Conservation (phyloP, 2,888 invertebrate species). For the Leuctra nigra region DNA sequence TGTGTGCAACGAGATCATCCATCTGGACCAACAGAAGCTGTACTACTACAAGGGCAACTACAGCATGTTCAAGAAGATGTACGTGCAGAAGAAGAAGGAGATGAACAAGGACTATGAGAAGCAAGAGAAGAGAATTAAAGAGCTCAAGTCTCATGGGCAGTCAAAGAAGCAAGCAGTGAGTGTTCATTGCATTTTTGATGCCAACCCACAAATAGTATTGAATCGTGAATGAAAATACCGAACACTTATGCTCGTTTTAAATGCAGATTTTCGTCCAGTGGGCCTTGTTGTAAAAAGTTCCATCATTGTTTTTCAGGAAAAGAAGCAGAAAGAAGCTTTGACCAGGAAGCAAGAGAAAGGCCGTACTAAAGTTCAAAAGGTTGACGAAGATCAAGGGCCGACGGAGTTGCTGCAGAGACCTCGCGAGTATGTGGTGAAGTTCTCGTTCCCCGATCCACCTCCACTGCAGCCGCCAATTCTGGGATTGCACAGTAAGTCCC, state of each 20-base stretch:
- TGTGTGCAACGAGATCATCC: conserved; percentile 98
- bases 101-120: conserved; percentile 96
- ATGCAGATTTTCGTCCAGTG: too few species aligned
- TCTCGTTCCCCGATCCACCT: conserved; percentile 94
- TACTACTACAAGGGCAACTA: conserved; percentile 98
- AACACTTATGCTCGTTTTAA: too few species aligned
- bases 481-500: conserved; percentile 73
- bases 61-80: conserved; percentile 98
- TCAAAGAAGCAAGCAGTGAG: conserved; percentile 86
- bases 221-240: too few species aligned
- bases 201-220: too few species aligned
- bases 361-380: conserved; percentile 68
- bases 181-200: too few species aligned
- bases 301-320: conserved; percentile 62
- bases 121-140: conserved; percentile 93
- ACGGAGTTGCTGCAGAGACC: conserved; percentile 81
- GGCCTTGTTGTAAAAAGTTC: conserved; percentile 12
- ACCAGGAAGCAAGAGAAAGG: conserved; percentile 92
- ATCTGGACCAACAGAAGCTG: conserved; percentile 89
- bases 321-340: conserved; percentile 84
- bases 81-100: conserved; percentile 90
- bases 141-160: conserved; percentile 90
- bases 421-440: conserved; percentile 95
- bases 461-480: conserved; percentile 95
- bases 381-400: conserved; percentile 73